Conservation (phyloP, 2,797 vertebrate genomes). For the Pangasius larnaudii region DNA sequence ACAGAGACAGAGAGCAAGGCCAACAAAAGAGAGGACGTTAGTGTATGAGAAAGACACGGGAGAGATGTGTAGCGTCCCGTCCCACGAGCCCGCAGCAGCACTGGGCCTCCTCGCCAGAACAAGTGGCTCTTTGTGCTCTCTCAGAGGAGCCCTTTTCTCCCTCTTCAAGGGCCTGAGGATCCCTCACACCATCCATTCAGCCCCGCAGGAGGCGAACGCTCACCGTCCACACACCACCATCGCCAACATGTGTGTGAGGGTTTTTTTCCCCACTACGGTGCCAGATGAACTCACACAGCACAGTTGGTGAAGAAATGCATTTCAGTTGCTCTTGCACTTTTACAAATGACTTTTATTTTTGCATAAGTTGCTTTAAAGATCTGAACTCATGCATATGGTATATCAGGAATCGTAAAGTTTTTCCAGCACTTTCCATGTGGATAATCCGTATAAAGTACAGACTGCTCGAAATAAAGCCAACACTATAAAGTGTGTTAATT, state of each 20-base stretch:
- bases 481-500: background rate
- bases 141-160: constrained; percentile 39
- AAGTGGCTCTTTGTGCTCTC: constrained; percentile 58
- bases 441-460: background rate
- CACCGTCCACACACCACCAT: constrained; percentile 28
- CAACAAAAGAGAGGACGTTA: background rate
- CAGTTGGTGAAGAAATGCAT: background rate
- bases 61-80: constrained; percentile 32
- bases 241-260: constrained; percentile 20
- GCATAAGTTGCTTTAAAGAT: background rate
- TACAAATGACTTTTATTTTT: background rate
- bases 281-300: constrained; percentile 41
- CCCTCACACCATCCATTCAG: constrained; percentile 50
- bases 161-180: constrained; percentile 47
- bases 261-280: constrained; percentile 15
- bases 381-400: background rate
- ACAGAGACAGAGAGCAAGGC: constrained; percentile 21
- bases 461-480: background rate
- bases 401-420: background rate
- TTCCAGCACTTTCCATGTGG: background rate
- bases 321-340: background rate
- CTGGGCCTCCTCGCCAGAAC: constrained; percentile 54
- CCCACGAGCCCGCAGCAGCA: constrained; percentile 43
- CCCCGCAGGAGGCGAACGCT: constrained; percentile 36
- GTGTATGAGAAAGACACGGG: constrained; percentile 11